phyloP scores from a whole-genome alignment of 1,140 invertebrate species.

The Magallana gigas region DNA sequence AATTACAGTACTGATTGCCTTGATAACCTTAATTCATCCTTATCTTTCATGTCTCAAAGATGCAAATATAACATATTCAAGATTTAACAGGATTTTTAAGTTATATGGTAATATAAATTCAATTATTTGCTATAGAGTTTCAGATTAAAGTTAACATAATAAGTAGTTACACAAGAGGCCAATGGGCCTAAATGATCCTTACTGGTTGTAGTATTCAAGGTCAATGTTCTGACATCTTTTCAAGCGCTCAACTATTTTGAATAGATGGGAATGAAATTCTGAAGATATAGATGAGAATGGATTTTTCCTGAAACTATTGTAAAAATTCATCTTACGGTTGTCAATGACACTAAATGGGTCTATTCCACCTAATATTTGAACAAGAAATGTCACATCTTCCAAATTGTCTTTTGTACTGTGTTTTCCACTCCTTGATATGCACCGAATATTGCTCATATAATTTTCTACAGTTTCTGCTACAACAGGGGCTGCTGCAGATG shows the following conservation, averaged over 20 bases:
- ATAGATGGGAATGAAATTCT: neutral
- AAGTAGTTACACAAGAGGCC: neutral
- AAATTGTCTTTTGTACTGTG: conserved; percentile 17
- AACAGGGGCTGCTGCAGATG: conserved; percentile 52
- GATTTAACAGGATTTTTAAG: neutral
- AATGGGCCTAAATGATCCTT: neutral
- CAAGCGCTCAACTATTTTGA: conserved; percentile 23
- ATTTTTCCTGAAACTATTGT: conserved; percentile 21
- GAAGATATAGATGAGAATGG: conserved; percentile 1
- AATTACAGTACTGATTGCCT: neutral
- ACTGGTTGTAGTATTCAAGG: conserved; percentile 15
- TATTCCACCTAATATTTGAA: neutral
- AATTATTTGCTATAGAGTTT: neutral
- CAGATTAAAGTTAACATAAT: neutral
- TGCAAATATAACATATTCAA: neutral
- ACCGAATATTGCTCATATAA: conserved; percentile 25
- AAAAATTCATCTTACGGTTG: conserved; percentile 20
- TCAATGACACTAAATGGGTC: conserved; percentile 16
- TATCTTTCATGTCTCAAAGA: neutral
- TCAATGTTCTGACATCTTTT: conserved; percentile 25
- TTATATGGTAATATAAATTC: neutral
- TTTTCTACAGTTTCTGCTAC: conserved; percentile 26
- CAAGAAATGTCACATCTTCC: conserved; percentile 17
- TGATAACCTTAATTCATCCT: neutral
- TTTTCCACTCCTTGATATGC: conserved; percentile 15